A percentile compares a stretch with the other conserved stretches of the same genome.
phyloP scores from a whole-genome alignment of 2,113 vertebrate species.

The Neotoma lepida region DNA sequence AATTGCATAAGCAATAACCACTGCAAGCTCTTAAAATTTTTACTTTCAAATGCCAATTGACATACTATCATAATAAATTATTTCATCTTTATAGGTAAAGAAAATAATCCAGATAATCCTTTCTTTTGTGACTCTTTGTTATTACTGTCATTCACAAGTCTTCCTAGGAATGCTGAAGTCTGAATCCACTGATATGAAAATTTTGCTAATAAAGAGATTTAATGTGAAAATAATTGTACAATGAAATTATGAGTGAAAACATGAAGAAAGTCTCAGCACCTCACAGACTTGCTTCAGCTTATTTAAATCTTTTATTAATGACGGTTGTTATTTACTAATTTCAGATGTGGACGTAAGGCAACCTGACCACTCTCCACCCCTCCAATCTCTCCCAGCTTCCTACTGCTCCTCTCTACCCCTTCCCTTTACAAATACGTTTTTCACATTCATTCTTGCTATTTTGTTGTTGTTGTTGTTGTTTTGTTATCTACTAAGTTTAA shows the following conservation, averaged over 20 bases:
- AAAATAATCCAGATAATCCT: neutral
- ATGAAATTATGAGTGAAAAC: neutral
- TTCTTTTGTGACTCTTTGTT: neutral
- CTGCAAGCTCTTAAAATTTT: neutral
- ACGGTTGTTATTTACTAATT: neutral
- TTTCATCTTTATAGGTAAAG: neutral
- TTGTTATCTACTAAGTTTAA: neutral
- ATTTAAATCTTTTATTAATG: neutral
- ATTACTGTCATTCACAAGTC: neutral
- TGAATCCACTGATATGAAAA: neutral
- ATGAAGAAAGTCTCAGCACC: neutral
- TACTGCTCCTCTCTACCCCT: neutral
- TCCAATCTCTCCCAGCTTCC: no score
- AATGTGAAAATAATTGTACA: neutral
- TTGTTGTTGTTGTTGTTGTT: neutral
- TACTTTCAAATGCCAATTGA: slow-evolving; percentile 7
- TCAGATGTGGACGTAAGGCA: neutral
- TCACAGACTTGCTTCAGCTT: neutral
- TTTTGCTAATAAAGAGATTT: neutral
- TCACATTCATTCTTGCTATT: no score
- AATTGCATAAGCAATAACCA: neutral
- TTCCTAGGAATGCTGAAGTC: neutral
- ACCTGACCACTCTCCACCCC: neutral
- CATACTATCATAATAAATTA: neutral
- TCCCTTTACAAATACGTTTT: neutral